Conservation (phyloP, 2,888 invertebrate genomes). For the Trissolcus japonicus region DNA sequence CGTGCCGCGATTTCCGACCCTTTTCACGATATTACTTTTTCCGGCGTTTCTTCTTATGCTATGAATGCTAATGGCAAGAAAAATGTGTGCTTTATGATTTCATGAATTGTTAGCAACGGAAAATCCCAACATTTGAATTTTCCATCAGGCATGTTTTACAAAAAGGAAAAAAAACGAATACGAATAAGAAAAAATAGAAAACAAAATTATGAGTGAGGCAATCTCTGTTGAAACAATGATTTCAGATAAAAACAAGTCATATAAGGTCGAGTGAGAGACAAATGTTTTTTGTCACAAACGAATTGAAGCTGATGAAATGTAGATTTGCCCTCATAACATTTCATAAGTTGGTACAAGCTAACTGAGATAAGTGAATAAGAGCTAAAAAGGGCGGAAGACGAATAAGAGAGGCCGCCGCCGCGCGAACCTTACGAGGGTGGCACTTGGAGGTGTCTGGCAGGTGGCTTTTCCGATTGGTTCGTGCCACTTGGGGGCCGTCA, state of each 20-base stretch:
- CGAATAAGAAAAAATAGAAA: background rate
- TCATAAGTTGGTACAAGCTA: slow-evolving; percentile 10
- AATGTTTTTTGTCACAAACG: slow-evolving; percentile 13
- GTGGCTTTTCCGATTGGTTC: slow-evolving; percentile 59
- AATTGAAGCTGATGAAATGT: slow-evolving; percentile 39
- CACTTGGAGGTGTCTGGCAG: slow-evolving; percentile 56
- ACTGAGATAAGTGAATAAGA: slow-evolving; percentile 57
- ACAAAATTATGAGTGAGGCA: background rate
- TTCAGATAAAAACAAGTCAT: background rate
- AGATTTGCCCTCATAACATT: slow-evolving; percentile 21
- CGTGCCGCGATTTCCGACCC: slow-evolving; percentile 49
- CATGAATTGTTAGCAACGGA: background rate
- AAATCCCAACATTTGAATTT: background rate
- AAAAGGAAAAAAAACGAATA: no score
- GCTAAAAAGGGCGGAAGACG: slow-evolving; percentile 39
- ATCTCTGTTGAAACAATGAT: background rate
- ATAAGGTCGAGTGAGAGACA: background rate
- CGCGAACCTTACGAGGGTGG: slow-evolving; percentile 54
- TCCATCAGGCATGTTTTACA: background rate
- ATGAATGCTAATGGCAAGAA: slow-evolving; percentile 49
- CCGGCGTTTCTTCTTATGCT: slow-evolving; percentile 42
- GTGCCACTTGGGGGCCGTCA: slow-evolving; percentile 59
- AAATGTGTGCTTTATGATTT: slow-evolving; percentile 23
- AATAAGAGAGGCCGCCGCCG: slow-evolving; percentile 17
- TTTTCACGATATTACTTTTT: slow-evolving; percentile 58